Conservation (phyloP, 2,113 vertebrate species). For the Microtus oregoni region DNA sequence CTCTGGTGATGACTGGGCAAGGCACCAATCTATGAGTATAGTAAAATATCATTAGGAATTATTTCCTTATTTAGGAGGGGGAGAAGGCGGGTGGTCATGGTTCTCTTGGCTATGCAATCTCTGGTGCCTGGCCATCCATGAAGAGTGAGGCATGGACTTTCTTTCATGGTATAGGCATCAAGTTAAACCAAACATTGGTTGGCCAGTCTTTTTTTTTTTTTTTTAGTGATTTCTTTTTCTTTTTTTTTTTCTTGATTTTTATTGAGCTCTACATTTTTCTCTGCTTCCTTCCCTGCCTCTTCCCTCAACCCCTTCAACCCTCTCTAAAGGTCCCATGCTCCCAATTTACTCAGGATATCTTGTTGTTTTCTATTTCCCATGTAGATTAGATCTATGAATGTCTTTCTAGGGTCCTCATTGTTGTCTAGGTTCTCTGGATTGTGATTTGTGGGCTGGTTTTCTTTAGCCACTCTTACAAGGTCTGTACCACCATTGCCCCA, state of each 20-base stretch:
- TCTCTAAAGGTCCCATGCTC: too few relatives aligned
- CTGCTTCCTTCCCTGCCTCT: too few relatives aligned
- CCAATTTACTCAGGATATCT: too few relatives aligned
- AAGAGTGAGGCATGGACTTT: neutral
- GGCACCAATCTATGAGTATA: neutral
- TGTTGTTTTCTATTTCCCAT: too few relatives aligned
- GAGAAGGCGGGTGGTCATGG: neutral
- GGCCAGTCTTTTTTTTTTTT: neutral
- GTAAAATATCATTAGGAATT: neutral
- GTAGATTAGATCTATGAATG: too few relatives aligned
- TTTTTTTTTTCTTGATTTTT: too few relatives aligned
- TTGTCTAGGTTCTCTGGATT: too few relatives aligned
- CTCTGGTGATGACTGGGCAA: neutral
- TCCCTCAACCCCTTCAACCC: too few relatives aligned
- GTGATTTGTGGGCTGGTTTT: too few relatives aligned
- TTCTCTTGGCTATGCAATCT: neutral
- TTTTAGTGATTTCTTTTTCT: too few relatives aligned
- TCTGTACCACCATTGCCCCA: neutral
- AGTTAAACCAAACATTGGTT: neutral
- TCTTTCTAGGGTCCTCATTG: too few relatives aligned
- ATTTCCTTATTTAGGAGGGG: neutral
- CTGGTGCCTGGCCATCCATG: neutral
- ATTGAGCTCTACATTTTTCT: too few relatives aligned
- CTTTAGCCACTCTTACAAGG: neutral
- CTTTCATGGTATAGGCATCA: neutral